Evolutionary conservation across 1,140 invertebrate species (phyloP).

Genomic region (Cydia amplana): DNA sequence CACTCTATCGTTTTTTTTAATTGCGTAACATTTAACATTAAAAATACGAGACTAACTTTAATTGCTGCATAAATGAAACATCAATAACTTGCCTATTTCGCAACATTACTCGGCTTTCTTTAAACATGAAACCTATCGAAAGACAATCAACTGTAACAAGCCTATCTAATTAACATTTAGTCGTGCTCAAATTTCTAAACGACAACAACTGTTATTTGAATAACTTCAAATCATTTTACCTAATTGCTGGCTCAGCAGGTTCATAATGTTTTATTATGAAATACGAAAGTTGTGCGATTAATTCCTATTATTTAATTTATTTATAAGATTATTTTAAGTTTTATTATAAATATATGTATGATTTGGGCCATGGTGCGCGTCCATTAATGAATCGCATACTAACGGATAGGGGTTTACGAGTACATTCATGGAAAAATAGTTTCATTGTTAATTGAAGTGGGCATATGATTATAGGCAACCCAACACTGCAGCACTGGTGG

Average conservation of each 20-base stretch:
- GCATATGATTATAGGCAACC: too few species aligned
- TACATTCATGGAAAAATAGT: too few species aligned
- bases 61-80: not conserved
- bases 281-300: constrained; percentile 15
- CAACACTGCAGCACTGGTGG: too few species aligned
- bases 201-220: constrained; percentile 27
- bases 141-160: constrained; percentile 5
- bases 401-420: too few species aligned
- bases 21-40: too few species aligned
- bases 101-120: constrained; percentile 12
- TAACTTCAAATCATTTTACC: constrained; percentile 20
- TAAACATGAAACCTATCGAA: constrained; percentile 17
- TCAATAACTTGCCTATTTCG: not conserved
- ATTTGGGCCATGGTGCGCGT: too few species aligned
- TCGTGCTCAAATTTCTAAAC: not conserved
- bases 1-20: too few species aligned
- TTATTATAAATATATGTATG: too few species aligned
- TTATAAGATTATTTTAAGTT: too few species aligned
- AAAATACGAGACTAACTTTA: too few species aligned
- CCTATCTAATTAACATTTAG: not conserved
- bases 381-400: too few species aligned
- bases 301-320: not conserved
- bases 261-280: constrained; percentile 14
- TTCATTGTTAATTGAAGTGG: too few species aligned
- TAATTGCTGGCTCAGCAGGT: constrained; percentile 6